These are phyloP conservation scores for Oryzaephilus surinamensis DNA, from an alignment of 1,140 invertebrate species.

Conservation along the genomic window DNA sequence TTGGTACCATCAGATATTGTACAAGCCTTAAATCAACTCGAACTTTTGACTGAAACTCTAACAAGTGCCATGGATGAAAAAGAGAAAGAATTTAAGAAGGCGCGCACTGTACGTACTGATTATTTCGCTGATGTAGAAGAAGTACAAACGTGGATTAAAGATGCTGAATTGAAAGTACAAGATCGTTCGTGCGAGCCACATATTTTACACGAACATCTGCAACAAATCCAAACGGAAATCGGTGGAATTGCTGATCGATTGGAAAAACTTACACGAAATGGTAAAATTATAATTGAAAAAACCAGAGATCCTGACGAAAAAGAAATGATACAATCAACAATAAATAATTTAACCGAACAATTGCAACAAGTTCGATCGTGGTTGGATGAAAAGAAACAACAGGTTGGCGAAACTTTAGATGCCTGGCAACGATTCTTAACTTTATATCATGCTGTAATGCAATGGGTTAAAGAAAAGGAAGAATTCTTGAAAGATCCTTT, in stretches of 20 bases:
- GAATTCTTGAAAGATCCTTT: constrained; percentile 67
- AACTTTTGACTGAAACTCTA: constrained; percentile 68
- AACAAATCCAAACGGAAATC: constrained; percentile 66
- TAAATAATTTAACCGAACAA: constrained; percentile 65
- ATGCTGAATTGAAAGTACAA: constrained; percentile 71
- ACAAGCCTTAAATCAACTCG: constrained; percentile 63
- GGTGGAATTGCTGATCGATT: constrained; percentile 61
- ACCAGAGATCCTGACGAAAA: constrained; percentile 67
- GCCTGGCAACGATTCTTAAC: constrained; percentile 79
- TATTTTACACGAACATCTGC: constrained; percentile 62
- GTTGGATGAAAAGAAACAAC: constrained; percentile 71
- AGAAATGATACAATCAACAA: constrained; percentile 61
- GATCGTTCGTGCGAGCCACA: constrained; percentile 68
- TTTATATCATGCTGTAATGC: constrained; percentile 66
- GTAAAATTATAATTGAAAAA: constrained; percentile 65
- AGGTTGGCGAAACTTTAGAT: constrained; percentile 78
- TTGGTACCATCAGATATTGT: constrained; percentile 62
- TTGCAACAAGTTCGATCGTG: constrained; percentile 61
- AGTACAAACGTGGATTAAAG: constrained; percentile 69
- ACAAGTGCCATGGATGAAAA: constrained; percentile 74
- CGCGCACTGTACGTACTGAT: constrained; percentile 66
- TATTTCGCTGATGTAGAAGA: constrained; percentile 69
- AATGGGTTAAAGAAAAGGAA: constrained; percentile 75
- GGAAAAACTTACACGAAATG: constrained; percentile 66
- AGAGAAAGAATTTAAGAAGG: constrained; percentile 73